phyloP scores from a whole-genome alignment of 2,888 invertebrate species.

The Smittia sp. region DNA sequence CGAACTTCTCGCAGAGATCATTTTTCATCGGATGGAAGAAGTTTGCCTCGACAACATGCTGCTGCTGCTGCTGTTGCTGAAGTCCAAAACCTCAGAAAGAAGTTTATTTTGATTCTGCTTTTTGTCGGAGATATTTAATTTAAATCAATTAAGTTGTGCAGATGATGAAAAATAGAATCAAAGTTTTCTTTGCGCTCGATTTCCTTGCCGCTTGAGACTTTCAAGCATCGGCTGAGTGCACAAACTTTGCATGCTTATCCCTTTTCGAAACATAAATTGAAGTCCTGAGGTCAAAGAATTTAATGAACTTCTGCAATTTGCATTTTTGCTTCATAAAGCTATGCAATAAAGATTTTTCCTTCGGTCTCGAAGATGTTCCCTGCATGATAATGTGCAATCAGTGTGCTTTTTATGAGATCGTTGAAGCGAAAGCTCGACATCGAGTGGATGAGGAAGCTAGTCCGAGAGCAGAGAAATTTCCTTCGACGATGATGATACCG shows the following conservation, averaged over 20 bases:
- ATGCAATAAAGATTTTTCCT: constrained; percentile 22
- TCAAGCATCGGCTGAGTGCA: too few species aligned
- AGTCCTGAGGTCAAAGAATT: constrained; percentile 34
- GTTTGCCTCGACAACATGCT: background rate
- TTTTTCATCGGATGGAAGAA: background rate
- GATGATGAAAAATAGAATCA: background rate
- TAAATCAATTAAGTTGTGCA: constrained; percentile 10
- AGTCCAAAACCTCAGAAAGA: background rate
- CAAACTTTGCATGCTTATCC: background rate
- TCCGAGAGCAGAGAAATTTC: background rate
- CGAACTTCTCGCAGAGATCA: background rate
- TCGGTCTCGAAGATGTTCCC: background rate
- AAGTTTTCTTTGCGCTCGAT: background rate
- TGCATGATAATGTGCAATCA: background rate
- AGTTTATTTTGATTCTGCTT: background rate
- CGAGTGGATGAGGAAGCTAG: background rate
- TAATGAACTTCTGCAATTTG: constrained; percentile 38
- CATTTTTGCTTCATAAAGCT: constrained; percentile 37
- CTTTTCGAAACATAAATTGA: background rate
- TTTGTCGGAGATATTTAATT: constrained; percentile 8
- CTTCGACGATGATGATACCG: background rate
- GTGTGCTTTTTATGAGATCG: background rate
- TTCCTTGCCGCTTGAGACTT: too few species aligned
- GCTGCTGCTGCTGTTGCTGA: background rate
- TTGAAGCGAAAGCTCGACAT: background rate